Evolutionary conservation across 2,888 invertebrate genomes (phyloP), one percentile per base, ranked within the genome.

Genomic region (Rhorus exstirpatorius): DNA sequence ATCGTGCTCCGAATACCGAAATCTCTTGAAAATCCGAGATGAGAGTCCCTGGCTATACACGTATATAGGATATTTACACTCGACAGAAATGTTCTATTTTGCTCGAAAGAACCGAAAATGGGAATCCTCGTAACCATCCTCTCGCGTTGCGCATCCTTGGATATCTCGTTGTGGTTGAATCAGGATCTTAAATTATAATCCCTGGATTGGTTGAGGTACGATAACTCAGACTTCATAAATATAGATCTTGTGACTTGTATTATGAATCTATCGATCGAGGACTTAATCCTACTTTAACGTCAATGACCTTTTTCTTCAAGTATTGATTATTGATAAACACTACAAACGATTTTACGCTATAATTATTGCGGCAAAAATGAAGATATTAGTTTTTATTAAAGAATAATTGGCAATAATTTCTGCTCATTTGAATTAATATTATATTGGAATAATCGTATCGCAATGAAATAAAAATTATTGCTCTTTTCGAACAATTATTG

Each of bases 1-100:
- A 63, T 75, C 82, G 82, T 79, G 82, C 74, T 38, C 19, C 46
- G 79, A 79, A 82, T 82, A 49, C 38, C 61, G 24, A 55, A 65
- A 65, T 60, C 44, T 60, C 63, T 35, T 10, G 55, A 63, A 68
- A 63, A 49, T 17, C 10, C n/a, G 63, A 24, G 24, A 7, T 21
- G 14, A n/a, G 14, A 24, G n/a, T 68, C 6, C 19, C 21, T 53
- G 10, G 19, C 26, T 55, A 35, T 26, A 26, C 7, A 55, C 4
- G 26, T 46, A 1, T 70, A 55, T 31, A 24, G 21, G 41, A 26
- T 26, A 46, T 35, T 46, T 17, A 35, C 14, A 24, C 8, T 44
- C 6, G 4, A 10, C 58, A 55, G 44, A 55, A 72, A 72, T 24
- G 26, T 17, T 26, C 19, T 53, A 61, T 53, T 46, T 70, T 61